Conservation (phyloP, 2,797 vertebrate species). For the Hephaestus fuliginosus region DNA sequence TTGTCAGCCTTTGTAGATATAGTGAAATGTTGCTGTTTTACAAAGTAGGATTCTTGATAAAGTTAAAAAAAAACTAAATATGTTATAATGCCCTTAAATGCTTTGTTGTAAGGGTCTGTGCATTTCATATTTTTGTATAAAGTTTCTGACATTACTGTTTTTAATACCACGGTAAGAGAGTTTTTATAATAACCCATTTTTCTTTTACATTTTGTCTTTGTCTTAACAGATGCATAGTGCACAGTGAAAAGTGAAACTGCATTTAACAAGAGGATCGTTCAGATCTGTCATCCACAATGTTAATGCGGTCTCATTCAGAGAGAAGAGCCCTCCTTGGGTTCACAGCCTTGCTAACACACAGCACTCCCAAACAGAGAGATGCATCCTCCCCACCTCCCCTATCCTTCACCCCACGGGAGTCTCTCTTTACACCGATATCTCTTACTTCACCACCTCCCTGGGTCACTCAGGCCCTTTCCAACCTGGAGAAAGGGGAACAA, state of each 20-base stretch:
- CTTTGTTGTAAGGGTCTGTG: not conserved
- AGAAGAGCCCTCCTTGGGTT: conserved; percentile 79
- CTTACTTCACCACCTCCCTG: conserved; percentile 72
- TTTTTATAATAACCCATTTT: not conserved
- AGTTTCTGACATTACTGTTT: not conserved
- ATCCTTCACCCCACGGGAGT: conserved; percentile 55
- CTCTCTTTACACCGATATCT: conserved; percentile 62
- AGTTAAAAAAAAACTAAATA: not conserved
- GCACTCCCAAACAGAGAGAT: conserved; percentile 56
- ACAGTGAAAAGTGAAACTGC: conserved; percentile 16
- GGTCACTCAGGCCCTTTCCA: conserved; percentile 81
- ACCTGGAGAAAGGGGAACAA: conserved; percentile 76
- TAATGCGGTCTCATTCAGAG: conserved; percentile 77
- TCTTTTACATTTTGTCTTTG: conserved; percentile 31
- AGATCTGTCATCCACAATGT: conserved; percentile 60
- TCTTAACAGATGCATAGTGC: conserved; percentile 48
- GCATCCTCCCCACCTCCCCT: conserved; percentile 47
- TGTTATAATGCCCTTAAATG: not conserved
- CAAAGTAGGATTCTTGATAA: not conserved
- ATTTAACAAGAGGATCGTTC: conserved; percentile 12
- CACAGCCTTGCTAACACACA: conserved; percentile 76
- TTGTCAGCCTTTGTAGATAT: not conserved
- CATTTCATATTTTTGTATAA: not conserved
- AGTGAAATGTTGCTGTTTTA: not conserved
- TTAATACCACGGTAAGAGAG: not conserved